Percentiles rank a stretch among this genome's conserved stretches.
phyloP scores from a whole-genome alignment of 2,888 invertebrate species.

The Agriotes lineatus region DNA sequence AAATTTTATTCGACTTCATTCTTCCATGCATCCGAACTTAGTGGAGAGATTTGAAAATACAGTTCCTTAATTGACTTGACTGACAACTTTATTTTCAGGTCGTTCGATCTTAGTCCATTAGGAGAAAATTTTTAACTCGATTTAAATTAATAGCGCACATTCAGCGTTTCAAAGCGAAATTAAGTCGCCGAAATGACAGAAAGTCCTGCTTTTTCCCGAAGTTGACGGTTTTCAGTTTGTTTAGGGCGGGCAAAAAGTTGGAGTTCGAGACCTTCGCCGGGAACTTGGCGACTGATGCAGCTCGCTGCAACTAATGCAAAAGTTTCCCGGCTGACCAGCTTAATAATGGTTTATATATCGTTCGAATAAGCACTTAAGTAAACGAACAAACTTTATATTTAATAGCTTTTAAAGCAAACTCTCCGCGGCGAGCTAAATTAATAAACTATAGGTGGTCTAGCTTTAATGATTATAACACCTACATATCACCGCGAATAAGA shows the following conservation, averaged over 20 bases:
- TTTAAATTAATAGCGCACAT: not conserved
- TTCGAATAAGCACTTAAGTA: slow-evolving; percentile 3
- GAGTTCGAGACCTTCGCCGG: not conserved
- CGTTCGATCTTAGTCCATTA: too few relatives aligned
- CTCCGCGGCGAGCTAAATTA: slow-evolving; percentile 21
- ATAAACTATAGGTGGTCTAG: slow-evolving; percentile 33
- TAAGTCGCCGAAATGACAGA: not conserved
- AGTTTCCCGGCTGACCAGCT: slow-evolving; percentile 20
- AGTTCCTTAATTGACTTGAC: too few relatives aligned
- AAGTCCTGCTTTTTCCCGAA: not conserved
- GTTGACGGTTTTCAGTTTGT: slow-evolving; percentile 18
- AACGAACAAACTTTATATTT: slow-evolving; percentile 19
- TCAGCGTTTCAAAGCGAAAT: not conserved
- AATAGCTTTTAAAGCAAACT: slow-evolving; percentile 19
- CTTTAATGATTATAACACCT: slow-evolving; percentile 43
- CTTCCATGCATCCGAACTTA: too few relatives aligned
- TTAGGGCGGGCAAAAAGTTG: slow-evolving; percentile 11
- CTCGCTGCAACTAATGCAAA: slow-evolving; percentile 19
- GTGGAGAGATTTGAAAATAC: too few relatives aligned
- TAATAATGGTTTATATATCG: slow-evolving; percentile 14
- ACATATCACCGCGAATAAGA: slow-evolving; percentile 43
- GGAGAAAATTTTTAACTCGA: not conserved
- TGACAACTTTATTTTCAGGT: too few relatives aligned
- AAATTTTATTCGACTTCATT: not conserved
- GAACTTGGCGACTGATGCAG: slow-evolving; percentile 11